A percentile compares a stretch with the other conserved stretches of the same genome.
Evolutionary conservation across 2,797 vertebrate species (phyloP).

Genomic region (Pangasius djambal): DNA sequence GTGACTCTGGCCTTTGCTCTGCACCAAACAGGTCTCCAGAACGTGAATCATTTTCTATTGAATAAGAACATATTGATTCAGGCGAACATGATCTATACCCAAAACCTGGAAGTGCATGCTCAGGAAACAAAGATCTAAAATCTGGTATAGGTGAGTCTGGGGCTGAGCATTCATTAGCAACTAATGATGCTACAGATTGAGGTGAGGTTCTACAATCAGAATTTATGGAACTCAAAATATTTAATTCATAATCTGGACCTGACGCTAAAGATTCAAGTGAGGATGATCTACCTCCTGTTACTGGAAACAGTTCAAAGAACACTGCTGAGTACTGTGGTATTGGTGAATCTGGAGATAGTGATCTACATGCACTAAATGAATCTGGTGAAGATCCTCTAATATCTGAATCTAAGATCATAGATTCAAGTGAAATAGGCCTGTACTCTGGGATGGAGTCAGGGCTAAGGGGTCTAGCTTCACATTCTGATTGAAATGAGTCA

Average conservation of each 20-base stretch:
- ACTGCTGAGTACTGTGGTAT: conserved; percentile 27
- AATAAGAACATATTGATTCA: conserved; percentile 57
- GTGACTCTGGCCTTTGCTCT: conserved; percentile 46
- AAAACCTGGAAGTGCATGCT: neutral
- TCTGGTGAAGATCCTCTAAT: conserved; percentile 53
- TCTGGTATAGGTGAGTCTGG: too few species aligned
- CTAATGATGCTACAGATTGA: neutral
- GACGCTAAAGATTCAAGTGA: conserved; percentile 62
- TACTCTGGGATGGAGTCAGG: conserved; percentile 62
- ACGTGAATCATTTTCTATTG: conserved; percentile 58
- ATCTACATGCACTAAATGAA: conserved; percentile 32
- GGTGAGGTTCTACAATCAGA: conserved; percentile 27
- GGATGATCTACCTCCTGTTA: conserved; percentile 54
- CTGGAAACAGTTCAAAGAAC: conserved; percentile 48
- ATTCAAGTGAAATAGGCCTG: conserved; percentile 54
- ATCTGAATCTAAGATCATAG: conserved; percentile 41
- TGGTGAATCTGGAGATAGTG: conserved; percentile 46
- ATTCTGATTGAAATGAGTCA: conserved; percentile 9
- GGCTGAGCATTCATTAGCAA: too few species aligned
- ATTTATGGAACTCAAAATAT: neutral
- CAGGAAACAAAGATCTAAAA: neutral
- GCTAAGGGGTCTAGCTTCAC: conserved; percentile 46
- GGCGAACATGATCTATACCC: conserved; percentile 57
- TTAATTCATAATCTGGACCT: conserved; percentile 59
- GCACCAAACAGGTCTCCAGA: conserved; percentile 12